A percentile compares a stretch with the other conserved stretches of the same genome.
Evolutionary conservation across 35 echinoderm and acorn worm species (phyloP).

Genomic region (Apostichopus japonicus): DNA sequence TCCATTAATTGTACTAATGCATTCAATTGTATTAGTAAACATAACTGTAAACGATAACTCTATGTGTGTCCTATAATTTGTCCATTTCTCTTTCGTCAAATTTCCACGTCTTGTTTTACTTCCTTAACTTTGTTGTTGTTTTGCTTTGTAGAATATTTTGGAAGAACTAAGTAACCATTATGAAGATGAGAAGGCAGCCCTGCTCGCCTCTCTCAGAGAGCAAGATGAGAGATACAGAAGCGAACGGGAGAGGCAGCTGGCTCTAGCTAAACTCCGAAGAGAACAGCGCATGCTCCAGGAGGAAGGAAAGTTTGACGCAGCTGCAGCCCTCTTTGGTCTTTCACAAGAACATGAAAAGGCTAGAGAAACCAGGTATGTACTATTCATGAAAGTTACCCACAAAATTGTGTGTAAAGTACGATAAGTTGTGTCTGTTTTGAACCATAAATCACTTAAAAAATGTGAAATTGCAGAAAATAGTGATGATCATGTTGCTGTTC

Average conservation of each 20-base stretch:
- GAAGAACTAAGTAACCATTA: constrained; percentile 90
- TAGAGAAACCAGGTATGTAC: constrained; percentile 66
- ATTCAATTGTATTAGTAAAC: background rate
- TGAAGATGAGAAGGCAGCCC: constrained; percentile 94
- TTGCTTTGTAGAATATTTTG: constrained; percentile 71
- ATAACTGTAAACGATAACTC: background rate
- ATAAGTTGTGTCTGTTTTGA: too few species aligned
- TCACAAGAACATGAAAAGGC: constrained; percentile 84
- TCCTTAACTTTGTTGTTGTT: background rate
- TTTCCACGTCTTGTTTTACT: too few species aligned
- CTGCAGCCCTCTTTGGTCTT: constrained; percentile 85
- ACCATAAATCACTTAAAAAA: too few species aligned
- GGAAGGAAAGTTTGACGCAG: constrained; percentile 88
- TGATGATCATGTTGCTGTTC: too few species aligned
- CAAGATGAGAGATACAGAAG: constrained; percentile 67
- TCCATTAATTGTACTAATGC: too few species aligned
- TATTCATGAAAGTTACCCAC: too few species aligned
- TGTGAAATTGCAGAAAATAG: too few species aligned
- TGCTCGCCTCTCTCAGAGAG: constrained; percentile 67
- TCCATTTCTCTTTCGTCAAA: too few species aligned
- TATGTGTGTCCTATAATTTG: background rate
- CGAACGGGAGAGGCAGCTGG: constrained; percentile 88
- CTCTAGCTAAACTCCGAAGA: constrained; percentile 75
- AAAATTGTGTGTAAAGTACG: too few species aligned
- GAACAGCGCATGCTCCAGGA: constrained; percentile 87